Percentiles rank a stretch among this genome's conserved stretches.
These are phyloP conservation scores for Bos taurus DNA, from an alignment of 2,113 vertebrate species.

Conservation along the genomic window DNA sequence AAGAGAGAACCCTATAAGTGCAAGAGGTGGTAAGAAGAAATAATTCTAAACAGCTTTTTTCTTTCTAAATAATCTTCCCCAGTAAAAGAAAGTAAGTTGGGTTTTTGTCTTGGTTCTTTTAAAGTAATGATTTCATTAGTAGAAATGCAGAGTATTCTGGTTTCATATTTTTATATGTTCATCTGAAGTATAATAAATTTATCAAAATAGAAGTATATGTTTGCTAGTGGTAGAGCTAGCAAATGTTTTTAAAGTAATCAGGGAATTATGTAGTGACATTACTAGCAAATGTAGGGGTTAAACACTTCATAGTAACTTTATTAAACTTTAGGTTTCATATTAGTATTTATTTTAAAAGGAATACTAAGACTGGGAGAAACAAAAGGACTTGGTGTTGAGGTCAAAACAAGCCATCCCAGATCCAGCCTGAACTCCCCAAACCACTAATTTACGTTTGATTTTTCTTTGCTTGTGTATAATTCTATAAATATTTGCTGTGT, in stretches of 20 bases:
- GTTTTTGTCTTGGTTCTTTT: slow-evolving; percentile 10
- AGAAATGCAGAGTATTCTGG: neutral
- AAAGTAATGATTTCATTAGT: neutral
- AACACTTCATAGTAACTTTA: neutral
- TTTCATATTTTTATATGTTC: slow-evolving; percentile 8
- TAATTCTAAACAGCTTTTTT: slow-evolving; percentile 18
- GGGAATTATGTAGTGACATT: neutral
- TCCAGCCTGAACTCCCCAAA: neutral
- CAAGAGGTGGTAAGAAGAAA: neutral
- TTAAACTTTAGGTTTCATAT: neutral
- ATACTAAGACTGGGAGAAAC: neutral
- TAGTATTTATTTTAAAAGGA: slow-evolving; percentile 24
- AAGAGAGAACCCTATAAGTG: neutral
- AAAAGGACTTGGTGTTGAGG: neutral
- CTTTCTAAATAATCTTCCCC: neutral
- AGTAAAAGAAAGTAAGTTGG: slow-evolving; percentile 6
- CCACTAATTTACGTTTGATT: neutral
- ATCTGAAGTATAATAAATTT: slow-evolving; percentile 18
- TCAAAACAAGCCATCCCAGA: neutral
- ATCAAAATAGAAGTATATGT: neutral
- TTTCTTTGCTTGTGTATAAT: neutral
- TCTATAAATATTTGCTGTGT: neutral
- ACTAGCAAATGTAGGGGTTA: neutral
- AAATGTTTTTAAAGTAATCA: neutral
- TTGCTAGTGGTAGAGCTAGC: neutral